These are phyloP conservation scores for Thymelicus sylvestris DNA, from an alignment of 2,888 invertebrate genomes.

Conservation along the genomic window DNA sequence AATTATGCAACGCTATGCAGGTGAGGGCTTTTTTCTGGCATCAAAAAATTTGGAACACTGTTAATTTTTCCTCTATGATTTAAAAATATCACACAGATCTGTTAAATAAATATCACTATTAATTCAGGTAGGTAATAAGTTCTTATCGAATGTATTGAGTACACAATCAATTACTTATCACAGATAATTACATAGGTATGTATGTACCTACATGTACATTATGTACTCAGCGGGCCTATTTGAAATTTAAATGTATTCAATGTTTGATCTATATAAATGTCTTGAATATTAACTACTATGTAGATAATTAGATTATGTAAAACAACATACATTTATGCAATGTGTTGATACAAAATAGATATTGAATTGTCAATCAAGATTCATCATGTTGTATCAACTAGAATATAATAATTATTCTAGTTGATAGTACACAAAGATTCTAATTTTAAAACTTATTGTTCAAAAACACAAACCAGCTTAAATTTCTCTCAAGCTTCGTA, in stretches of 20 bases:
- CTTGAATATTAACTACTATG: background rate
- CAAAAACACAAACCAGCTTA: background rate
- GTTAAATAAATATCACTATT: background rate
- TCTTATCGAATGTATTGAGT: background rate
- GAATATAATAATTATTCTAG: too few species aligned
- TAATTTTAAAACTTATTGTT: too few species aligned
- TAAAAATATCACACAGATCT: too few species aligned
- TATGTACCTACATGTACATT: background rate
- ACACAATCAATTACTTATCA: background rate
- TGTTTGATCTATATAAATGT: background rate
- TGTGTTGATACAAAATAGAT: background rate
- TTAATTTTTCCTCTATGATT: too few species aligned
- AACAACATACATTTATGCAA: background rate
- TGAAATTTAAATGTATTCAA: constrained; percentile 8
- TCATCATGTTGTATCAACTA: too few species aligned
- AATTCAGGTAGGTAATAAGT: background rate
- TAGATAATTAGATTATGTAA: background rate
- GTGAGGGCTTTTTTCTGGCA: too few species aligned
- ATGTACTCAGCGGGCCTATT: background rate
- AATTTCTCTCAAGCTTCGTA: constrained; percentile 21
- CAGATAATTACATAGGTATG: background rate
- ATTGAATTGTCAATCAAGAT: background rate
- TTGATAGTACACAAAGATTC: too few species aligned
- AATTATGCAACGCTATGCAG: too few species aligned
- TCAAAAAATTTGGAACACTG: too few species aligned